Evolutionary conservation across 2,113 vertebrate species (phyloP), one percentile per base, ranked within the genome.

Genomic region (Poeciliopsis turrubarensis): DNA sequence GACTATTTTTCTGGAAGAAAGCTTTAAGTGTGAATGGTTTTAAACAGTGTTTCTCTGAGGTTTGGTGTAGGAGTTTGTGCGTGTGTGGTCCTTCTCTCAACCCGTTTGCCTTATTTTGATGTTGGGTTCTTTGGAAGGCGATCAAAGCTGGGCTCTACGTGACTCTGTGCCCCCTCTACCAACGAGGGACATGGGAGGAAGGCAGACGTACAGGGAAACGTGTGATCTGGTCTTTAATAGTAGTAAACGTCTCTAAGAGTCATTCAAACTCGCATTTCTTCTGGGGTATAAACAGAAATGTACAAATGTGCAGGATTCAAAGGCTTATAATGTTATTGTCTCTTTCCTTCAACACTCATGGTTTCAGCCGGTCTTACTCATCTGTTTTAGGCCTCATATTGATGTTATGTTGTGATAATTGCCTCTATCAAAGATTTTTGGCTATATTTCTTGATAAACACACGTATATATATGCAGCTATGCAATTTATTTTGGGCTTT

Each of bases 151-250:
- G 67, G 68, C 68, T 80, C 77, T 44, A 77, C 72, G 69, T 30
- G 32, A 71, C 80, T 74, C 19, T 66, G 1, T 87, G 72, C 68
- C 69, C 79, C 63, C 65, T 66, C 30, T 10, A 13, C 79, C 68
- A 69, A 78, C 39, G 1, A 51, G 13, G 29, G 37, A 68, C 37
- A 13, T 77, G 72, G 29, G 62, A 77, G 76, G 79, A 89, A 82
- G 83, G 80, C 86, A 77, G 82, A 79, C 80, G 81, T 81, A 83
- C 84, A 86, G 85, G 67, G 37, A 63, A 73, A 37, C 77, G 74
- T 51, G 70, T 19, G 62, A 76, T 84, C 57, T 80, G 65, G 75
- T 87, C 76, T 86, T 81, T 37, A 37, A 19, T 47, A 17, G 14
- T 17, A 47, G 17, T 47, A 47, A 47, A 47, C 1, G 44, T 47